Base-by-base conservation (phyloP, 2,113 vertebrate genomes). In the Heterocephalus glaber region DNA sequence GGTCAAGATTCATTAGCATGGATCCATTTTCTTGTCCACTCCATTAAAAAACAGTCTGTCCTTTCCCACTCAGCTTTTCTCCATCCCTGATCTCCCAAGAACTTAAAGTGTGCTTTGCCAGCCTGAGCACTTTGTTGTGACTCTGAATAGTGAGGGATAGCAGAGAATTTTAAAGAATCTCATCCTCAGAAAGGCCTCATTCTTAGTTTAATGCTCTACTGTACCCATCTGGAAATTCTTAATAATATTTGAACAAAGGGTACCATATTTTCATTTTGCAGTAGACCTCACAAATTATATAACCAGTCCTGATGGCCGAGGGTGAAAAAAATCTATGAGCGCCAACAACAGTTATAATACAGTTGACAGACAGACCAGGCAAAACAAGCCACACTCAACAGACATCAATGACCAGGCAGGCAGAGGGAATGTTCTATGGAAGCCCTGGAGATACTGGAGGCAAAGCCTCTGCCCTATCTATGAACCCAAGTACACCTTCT, bases 231-330 rank as follows among this genome's bases (percentile, higher is more conserved):
- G 63, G n/a, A 89, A 90, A 87, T 52, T 58, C 61, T 83, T 83
- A 65, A 74, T 89, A 76, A 89, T 63, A 77, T 83, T 96, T 86
- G 24, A 68, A 66, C n/a, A 81, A 66, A 5, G 63, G 2, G 28
- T 19, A 26, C 35, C 63, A 79, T 11, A 47, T 61, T 86, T 91
- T 60, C 54, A 89, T 87, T 96, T 97, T 87, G 17, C 20, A 54
- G 5, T 33, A 44, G 26, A 11, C 44, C 44, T 95, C 66, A 61
- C 26, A 92, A 95, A 92, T 54, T 86, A 54, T 54, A 14, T 56
- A 89, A 16, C 65, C 82, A 44, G 54, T 58, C 52, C 9, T 54
- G 2, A 63, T 24, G 10, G 1, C 41, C 47, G 2, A 26, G 20
- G 2, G 9, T 44, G 6, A 58, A 52, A 92, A 44, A 84, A 52